These are phyloP conservation scores for Squalus acanthias DNA, from an alignment of 2,797 vertebrate genomes.

Conservation along the genomic window DNA sequence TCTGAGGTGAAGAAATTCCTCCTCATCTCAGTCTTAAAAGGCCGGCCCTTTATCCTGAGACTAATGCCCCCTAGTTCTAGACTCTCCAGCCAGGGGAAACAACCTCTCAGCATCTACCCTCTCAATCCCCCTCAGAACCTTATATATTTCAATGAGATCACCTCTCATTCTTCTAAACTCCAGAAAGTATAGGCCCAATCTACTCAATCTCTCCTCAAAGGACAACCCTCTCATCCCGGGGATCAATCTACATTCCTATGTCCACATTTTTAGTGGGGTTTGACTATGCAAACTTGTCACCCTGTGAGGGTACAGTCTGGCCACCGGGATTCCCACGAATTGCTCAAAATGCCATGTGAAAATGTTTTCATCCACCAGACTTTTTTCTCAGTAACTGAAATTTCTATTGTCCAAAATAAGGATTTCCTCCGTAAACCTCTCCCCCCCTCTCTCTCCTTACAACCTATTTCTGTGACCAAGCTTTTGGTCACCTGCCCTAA, in stretches of 20 bases:
- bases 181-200: too few relatives aligned
- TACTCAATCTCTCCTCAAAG: too few relatives aligned
- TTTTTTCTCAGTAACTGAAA: neutral
- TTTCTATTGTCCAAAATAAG: neutral
- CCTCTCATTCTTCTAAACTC: too few relatives aligned
- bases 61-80: too few relatives aligned
- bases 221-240: too few relatives aligned
- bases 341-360: neutral
- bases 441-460: neutral
- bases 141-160: too few relatives aligned
- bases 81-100: too few relatives aligned
- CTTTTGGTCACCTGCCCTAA: neutral
- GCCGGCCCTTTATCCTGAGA: too few relatives aligned
- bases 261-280: neutral
- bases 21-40: too few relatives aligned
- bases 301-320: neutral
- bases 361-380: neutral
- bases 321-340: neutral
- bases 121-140: too few relatives aligned
- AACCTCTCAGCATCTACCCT: too few relatives aligned
- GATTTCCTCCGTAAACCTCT: neutral
- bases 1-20: too few relatives aligned
- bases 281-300: neutral
- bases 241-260: neutral
- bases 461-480: neutral